These are phyloP conservation scores for Platyrinchus mystaceus DNA, from an alignment of 2,797 vertebrate genomes.

Conservation along the genomic window DNA sequence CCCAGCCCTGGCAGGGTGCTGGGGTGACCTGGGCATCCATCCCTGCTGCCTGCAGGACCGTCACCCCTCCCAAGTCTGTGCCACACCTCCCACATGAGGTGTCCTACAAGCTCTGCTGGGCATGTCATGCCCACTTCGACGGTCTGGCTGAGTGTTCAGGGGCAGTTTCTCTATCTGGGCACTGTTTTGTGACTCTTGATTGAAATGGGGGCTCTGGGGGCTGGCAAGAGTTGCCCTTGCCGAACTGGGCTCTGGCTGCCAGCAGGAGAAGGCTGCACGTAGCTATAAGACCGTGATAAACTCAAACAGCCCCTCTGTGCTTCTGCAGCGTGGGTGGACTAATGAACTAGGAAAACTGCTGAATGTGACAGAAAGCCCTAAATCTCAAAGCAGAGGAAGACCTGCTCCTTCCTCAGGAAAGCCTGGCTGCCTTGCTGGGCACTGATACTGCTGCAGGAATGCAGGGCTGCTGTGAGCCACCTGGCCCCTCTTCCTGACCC, in stretches of 20 bases:
- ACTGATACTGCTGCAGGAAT: background rate
- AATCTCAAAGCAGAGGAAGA: conserved; percentile 28
- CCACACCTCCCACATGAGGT: accelerated
- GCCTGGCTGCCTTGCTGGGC: background rate
- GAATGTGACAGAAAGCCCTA: background rate
- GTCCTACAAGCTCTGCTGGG: background rate
- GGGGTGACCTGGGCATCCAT: background rate
- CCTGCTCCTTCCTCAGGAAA: conserved; percentile 39
- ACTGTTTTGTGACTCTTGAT: background rate
- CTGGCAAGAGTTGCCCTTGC: background rate
- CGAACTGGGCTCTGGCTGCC: background rate
- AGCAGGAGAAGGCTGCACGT: background rate
- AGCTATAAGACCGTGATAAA: accelerated
- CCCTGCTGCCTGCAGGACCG: background rate
- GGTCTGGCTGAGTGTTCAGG: background rate
- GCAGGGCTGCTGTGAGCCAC: background rate
- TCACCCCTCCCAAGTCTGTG: background rate
- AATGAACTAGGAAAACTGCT: background rate
- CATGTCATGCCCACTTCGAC: accelerated
- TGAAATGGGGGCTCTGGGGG: background rate
- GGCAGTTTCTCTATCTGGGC: accelerated
- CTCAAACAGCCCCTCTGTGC: background rate
- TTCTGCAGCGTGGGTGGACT: background rate
- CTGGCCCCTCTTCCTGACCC: conserved; percentile 9
- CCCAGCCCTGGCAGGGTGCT: background rate